Base-by-base conservation (phyloP, 2,797 vertebrate species). In the Cirrhinus molitorella region DNA sequence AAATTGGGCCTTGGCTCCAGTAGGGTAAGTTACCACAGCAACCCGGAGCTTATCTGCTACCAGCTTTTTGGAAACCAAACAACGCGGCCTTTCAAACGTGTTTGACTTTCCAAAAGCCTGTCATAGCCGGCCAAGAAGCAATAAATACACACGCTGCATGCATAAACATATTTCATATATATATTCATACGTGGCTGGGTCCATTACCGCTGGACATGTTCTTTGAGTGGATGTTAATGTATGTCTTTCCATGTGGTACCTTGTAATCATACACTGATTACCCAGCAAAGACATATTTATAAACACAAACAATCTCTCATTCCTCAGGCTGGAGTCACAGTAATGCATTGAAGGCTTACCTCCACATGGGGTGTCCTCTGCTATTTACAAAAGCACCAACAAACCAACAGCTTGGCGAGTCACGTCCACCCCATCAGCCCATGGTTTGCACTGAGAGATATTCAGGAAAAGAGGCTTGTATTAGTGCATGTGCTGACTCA, bases 1-100 rank as follows among this genome's bases (percentile, higher is more conserved):
- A 95, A 96, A 95, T 95, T 96, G 96, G 96, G 95, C 95, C 95
- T 94, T 96, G 95, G 96, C 96, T 97, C 96, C 93, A 91, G 88
- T 86, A 85, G 91, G 90, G 93, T 94, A 87, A 82, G 91, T 96
- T 95, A 95, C 95, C 94, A 94, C 89, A 71, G 95, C 90, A 94
- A 95, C 94, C 89, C 83, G 87, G 93, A 88, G 91, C 96, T 97
- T 98, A 97, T 97, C 97, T 96, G 93, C 95, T 94, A 93, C 95
- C 90, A 93, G 95, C 92, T 92, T 92, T 94, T 95, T 96, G 96
- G 95, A 95, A 95, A 88, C 88, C 89, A 93, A 93, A 96, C 96
- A 96, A 93, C 94, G 90, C 90, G 91, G 90, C 91, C 95, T 95
- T 96, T 97, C 94, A 96, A 92, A 76, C 51, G 63, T 92, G 90